Evolutionary conservation across 2,888 invertebrate genomes (phyloP), one percentile per base, ranked within the genome.

Genomic region (Alloplasta piceator): DNA sequence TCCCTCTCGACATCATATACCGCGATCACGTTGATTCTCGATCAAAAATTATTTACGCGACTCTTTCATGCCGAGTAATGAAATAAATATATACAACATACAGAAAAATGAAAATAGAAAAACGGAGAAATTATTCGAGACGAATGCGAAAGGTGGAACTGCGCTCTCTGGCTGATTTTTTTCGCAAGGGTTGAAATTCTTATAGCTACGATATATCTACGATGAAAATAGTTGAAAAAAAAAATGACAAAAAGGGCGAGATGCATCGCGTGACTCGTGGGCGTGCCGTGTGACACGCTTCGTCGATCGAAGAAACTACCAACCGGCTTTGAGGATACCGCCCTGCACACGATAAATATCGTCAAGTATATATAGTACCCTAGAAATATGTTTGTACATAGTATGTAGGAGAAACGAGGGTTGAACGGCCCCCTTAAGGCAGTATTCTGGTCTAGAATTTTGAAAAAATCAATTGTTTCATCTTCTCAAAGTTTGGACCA

Each of bases 261-360:
- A 82, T 85, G 82, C 82, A 75, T 86, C 77, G 91, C 91, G 91
- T 91, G 91, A 89, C 89, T 87, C 87, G 90, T 89, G 89, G 91
- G 91, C 91, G 91, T 90, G 88, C 85, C 89, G 86, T 88, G 88
- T 87, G 91, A 90, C 88, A 89, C 86, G 89, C 89, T 88, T 87
- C 86, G 88, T 81, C 88, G 86, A 87, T 86, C 86, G 86, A 77
- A 79, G 83, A 83, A 84, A 80, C 87, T 86, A 81, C 91, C 91
- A 92, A 91, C 89, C 90, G 87, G 88, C 89, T 89, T 87, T 81
- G 85, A 87, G 26, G 88, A 88, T 86, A 85, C 88, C 83, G 87
- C 86, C 85, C 83, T 86, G 85, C 63, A 26, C 26, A 50, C 48
- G 64, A 64, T 81, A 77, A 46, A 80, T 76, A 74, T 80, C 78